Evolutionary conservation across 2,888 invertebrate species (phyloP), one percentile per base, ranked within the genome.

Genomic region (Heliconius sara): DNA sequence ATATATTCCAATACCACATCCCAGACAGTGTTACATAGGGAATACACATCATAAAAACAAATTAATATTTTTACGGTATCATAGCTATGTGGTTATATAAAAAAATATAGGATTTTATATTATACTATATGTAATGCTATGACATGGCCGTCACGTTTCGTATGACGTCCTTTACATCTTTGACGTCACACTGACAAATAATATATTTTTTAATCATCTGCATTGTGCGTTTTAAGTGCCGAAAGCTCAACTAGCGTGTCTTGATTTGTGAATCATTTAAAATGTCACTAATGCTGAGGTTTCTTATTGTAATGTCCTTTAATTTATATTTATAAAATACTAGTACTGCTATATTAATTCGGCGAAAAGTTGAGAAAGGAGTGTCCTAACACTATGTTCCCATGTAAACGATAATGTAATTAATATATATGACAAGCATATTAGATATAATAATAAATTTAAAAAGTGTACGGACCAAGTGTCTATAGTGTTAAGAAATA

Each of bases 1-100:
- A 67, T 3, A 77, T 12, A 47, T 67, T 77, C 13, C 66, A 78
- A 76, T 77, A 80, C 78, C 76, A 81, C 82, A 79, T 82, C 25
- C 75, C 79, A 77, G 75, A 60, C 52, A 66, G 22, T 2, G 39
- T 70, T 63, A 68, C 19, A 30, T 60, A 75, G 57, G 30, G 16
- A 43, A 72, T 43, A 71, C 30, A 25, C 75, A 47, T 19, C 22
- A 65, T 43, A n/a, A n/a, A 25, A 68, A 68, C 16, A 68, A 27
- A 43, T 34, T 4, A 25, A 34, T 43, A 43, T 22, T 39, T 34
- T 74, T 12, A 65, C 57, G 30, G 43, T 75, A 30, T 25, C 65
- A 43, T 75, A 47, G 25, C 75, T 63, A 10, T 19, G 63, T 22
- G 63, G 6, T 39, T 65, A 27, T 63, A 60, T 60, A 60, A 60